Conservation (phyloP, 2,888 invertebrate genomes). For the Lasioglossum figueresi region DNA sequence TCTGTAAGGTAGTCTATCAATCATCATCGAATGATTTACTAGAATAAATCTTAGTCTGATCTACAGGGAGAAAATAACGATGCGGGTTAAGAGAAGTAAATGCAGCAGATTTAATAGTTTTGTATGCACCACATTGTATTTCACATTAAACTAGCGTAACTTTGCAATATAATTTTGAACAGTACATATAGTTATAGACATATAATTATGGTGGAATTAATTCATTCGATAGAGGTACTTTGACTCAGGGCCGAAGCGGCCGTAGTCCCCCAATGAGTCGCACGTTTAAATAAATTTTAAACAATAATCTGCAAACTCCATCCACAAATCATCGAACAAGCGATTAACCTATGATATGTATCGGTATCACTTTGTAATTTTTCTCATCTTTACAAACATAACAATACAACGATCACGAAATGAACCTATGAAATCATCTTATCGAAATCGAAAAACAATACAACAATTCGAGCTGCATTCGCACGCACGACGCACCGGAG, state of each 20-base stretch:
- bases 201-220: conserved; percentile 70
- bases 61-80: not conserved
- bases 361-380: conserved; percentile 53
- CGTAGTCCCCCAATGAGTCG: conserved; percentile 65
- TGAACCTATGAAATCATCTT: not conserved
- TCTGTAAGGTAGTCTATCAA: too few relatives aligned
- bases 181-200: conserved; percentile 72
- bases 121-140: conserved; percentile 72
- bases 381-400: conserved; percentile 9
- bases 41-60: not conserved
- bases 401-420: not conserved
- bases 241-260: conserved; percentile 77
- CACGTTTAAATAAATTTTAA: conserved; percentile 31
- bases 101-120: conserved; percentile 42
- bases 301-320: conserved; percentile 24
- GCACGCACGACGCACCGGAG: conserved; percentile 58
- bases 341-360: conserved; percentile 69
- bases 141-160: conserved; percentile 75
- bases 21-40: not conserved
- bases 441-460: not conserved
- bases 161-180: conserved; percentile 69
- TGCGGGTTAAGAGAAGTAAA: not conserved
- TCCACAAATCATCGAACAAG: conserved; percentile 4
- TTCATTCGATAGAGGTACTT: conserved; percentile 75
- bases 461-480: not conserved